These are phyloP conservation scores for Cerceris rybyensis DNA, from an alignment of 2,888 invertebrate genomes.

Conservation along the genomic window DNA sequence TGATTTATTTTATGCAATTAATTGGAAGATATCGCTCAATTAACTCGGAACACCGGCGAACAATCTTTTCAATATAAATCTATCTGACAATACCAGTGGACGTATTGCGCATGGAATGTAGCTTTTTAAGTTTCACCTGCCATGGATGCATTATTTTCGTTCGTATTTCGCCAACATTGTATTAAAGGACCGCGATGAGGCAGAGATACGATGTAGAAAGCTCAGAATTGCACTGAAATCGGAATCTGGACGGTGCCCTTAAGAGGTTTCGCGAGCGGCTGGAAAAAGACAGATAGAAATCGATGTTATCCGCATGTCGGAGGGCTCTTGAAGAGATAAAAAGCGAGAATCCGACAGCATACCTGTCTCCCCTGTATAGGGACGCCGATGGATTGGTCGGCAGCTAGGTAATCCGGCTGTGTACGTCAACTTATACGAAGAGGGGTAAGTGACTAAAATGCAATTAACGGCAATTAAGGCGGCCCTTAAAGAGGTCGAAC, in stretches of 20 bases:
- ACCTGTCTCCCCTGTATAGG: conserved; percentile 54
- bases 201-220: conserved; percentile 51
- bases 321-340: conserved; percentile 47
- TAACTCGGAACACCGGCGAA: neutral
- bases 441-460: conserved; percentile 72
- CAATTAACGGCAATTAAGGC: conserved; percentile 72
- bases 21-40: neutral
- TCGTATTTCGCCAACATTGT: conserved; percentile 29
- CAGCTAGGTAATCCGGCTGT: conserved; percentile 22
- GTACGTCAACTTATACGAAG: conserved; percentile 2
- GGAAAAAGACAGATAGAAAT: conserved; percentile 62
- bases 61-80: conserved; percentile 24
- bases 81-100: neutral
- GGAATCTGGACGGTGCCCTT: conserved; percentile 64
- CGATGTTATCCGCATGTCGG: conserved; percentile 65
- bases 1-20: neutral
- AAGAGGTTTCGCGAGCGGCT: conserved; percentile 41
- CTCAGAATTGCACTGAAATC: conserved; percentile 54
- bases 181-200: conserved; percentile 34
- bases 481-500: conserved; percentile 52
- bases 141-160: conserved; percentile 18
- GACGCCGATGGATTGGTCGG: conserved; percentile 37
- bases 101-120: neutral
- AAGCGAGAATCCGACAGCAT: conserved; percentile 63
- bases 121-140: conserved; percentile 38